A percentile compares a stretch with the other conserved stretches of the same genome.
phyloP scores from a whole-genome alignment of 2,888 invertebrate genomes.

The Troides helena region DNA sequence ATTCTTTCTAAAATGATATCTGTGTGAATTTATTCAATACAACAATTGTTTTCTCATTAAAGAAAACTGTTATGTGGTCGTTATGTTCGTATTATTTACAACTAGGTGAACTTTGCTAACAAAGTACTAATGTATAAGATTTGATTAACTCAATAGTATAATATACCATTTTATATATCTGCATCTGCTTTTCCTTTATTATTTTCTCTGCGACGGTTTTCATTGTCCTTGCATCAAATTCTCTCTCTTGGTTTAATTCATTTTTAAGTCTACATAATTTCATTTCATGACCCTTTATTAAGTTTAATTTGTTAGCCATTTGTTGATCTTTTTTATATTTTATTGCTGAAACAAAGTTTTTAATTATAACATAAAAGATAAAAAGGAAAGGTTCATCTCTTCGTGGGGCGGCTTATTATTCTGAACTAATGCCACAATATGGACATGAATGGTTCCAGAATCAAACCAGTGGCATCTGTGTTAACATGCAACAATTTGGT shows the following conservation, averaged over 20 bases:
- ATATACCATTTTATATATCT: constrained; percentile 32
- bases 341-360: constrained; percentile 46
- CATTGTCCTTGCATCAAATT: constrained; percentile 57
- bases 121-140: no score
- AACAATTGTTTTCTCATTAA: no score
- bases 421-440: no score
- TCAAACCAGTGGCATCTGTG: no score
- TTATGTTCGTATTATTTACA: no score
- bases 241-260: constrained; percentile 55
- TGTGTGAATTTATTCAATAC: neutral
- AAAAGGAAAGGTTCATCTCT: neutral
- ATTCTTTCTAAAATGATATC: constrained; percentile 48
- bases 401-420: no score
- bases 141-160: neutral
- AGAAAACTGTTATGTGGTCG: no score
- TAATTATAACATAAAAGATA: neutral
- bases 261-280: constrained; percentile 48
- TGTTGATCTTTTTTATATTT: constrained; percentile 66
- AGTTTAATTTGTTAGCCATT: constrained; percentile 58
- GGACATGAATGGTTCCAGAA: no score
- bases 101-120: no score
- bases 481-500: neutral
- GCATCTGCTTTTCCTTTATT: constrained; percentile 48
- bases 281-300: constrained; percentile 58
- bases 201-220: constrained; percentile 54